phyloP scores from a whole-genome alignment of 2,888 invertebrate species.

The Patella depressa region DNA sequence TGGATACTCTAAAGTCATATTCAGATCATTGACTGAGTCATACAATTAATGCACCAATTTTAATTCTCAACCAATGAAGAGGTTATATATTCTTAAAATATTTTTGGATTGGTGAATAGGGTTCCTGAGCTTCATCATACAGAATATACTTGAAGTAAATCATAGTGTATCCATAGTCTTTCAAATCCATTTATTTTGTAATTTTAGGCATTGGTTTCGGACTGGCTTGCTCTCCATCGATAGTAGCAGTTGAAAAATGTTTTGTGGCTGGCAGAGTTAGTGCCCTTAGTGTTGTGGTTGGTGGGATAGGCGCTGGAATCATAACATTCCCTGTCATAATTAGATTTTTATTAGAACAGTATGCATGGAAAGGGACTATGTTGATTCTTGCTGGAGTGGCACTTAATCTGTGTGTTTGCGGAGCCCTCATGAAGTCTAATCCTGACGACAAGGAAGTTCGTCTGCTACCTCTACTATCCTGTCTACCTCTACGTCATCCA shows the following conservation, averaged over 20 bases:
- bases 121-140: too few species aligned
- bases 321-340: constrained; percentile 63
- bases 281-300: constrained; percentile 58
- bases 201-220: constrained; percentile 63
- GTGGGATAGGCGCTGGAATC: constrained; percentile 62
- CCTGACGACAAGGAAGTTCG: constrained; percentile 46
- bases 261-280: constrained; percentile 58
- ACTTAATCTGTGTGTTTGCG: constrained; percentile 64
- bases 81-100: too few species aligned
- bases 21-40: too few species aligned
- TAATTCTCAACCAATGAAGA: too few species aligned
- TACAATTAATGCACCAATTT: too few species aligned
- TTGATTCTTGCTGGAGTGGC: constrained; percentile 57
- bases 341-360: constrained; percentile 51
- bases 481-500: constrained; percentile 59
- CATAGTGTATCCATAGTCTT: too few species aligned
- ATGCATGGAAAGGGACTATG: constrained; percentile 61
- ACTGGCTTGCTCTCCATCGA: constrained; percentile 63
- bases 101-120: too few species aligned
- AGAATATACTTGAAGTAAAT: too few species aligned
- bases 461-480: constrained; percentile 58
- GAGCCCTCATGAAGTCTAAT: constrained; percentile 59
- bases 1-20: too few species aligned
- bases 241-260: constrained; percentile 63
- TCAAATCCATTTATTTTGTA: background rate